Percentiles rank a stretch among this genome's conserved stretches.
Conservation (phyloP, 2,888 invertebrate genomes). For the Prenolepis imparis region DNA sequence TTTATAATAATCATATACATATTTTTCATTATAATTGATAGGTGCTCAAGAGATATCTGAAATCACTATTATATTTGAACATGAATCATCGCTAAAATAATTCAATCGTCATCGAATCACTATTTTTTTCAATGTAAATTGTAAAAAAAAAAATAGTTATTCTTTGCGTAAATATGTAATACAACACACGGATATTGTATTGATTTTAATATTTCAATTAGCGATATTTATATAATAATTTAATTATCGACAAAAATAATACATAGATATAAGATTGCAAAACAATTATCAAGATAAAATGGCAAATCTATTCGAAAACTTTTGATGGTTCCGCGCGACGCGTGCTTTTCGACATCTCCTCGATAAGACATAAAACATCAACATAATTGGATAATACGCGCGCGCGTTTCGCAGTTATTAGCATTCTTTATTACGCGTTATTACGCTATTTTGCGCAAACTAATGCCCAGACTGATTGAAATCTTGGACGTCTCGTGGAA, state of each 20-base stretch:
- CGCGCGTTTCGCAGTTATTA: neutral
- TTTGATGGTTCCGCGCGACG: neutral
- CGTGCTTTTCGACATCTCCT: neutral
- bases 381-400: neutral
- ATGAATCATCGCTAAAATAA: neutral
- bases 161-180: neutral
- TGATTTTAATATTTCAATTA: neutral
- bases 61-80: neutral
- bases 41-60: neutral
- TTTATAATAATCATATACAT: neutral
- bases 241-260: neutral
- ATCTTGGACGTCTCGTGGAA: neutral
- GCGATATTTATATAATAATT: neutral
- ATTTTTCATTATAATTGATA: neutral
- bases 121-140: neutral
- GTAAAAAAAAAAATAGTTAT: neutral
- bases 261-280: neutral
- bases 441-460: conserved; percentile 10
- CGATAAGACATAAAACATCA: neutral
- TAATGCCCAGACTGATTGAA: neutral
- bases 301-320: neutral
- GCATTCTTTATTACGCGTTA: neutral
- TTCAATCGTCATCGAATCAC: neutral
- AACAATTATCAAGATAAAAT: neutral
- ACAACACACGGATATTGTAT: neutral